Conservation (phyloP, 2,888 invertebrate species). For the Ophion ellenae region DNA sequence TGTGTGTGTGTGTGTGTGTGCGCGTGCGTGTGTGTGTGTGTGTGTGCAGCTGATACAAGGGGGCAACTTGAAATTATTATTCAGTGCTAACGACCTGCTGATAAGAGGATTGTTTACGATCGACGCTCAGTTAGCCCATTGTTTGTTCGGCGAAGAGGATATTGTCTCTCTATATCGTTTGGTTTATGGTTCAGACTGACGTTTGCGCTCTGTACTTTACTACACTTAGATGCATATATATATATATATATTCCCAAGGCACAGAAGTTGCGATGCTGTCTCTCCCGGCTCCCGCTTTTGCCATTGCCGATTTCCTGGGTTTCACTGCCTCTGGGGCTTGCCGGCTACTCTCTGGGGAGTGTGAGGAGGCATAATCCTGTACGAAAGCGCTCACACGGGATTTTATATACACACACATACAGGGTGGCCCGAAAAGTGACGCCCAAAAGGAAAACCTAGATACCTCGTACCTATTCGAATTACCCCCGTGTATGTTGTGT, state of each 20-base stretch:
- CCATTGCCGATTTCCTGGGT: conserved; percentile 42
- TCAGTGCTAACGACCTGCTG: conserved; percentile 75
- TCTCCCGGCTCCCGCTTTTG: conserved; percentile 14
- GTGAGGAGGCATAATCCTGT: neutral
- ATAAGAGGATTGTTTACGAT: conserved; percentile 76
- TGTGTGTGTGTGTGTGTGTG: neutral
- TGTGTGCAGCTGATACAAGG: conserved; percentile 20
- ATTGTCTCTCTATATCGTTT: conserved; percentile 76
- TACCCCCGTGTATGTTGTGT: no score
- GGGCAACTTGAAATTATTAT: conserved; percentile 73
- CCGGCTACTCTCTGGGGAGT: neutral
- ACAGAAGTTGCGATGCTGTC: conserved; percentile 20
- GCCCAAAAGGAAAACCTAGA: no score
- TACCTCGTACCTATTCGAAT: no score
- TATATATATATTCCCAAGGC: conserved; percentile 8
- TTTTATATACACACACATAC: no score
- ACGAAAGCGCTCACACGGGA: no score
- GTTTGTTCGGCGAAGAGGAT: conserved; percentile 73
- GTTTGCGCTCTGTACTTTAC: conserved; percentile 31
- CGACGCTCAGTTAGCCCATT: conserved; percentile 74
- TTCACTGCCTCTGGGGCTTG: neutral
- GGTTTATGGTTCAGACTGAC: conserved; percentile 70
- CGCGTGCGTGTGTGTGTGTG: neutral
- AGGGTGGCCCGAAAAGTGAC: no score
- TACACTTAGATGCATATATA: neutral